Evolutionary conservation across 2,888 invertebrate genomes (phyloP), one percentile per base, ranked within the genome.

Genomic region (Drosophila silvestris): DNA sequence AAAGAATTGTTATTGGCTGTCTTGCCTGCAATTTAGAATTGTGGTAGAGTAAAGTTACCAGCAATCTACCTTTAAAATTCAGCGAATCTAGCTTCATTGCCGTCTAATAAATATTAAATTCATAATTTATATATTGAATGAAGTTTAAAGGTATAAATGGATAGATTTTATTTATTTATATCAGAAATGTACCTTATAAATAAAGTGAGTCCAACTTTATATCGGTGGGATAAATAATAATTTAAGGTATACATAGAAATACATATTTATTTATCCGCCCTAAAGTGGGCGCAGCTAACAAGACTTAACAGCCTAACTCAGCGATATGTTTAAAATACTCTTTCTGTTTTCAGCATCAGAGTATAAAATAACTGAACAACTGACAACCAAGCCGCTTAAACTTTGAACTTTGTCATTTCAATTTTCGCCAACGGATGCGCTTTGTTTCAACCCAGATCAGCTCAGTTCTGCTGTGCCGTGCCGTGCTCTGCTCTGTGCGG

Each of bases 391-490:
- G 91, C 90, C 92, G 93, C 91, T 92, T 92, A 92, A 92, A 89
- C 91, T 92, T 87, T 92, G 92, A 93, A 93, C 92, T 92, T 92
- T 92, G 92, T 91, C 92, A 91, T 92, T 92, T 92, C 91, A 91
- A 92, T 93, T 93, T 92, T 85, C 79, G 80, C 89, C 89, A 87
- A 78, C 91, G 91, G 91, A 91, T 91, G 82, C 90, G 85, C 89
- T 85, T 91, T 92, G 91, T 89, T 91, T 90, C 90, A 85, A 68
- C 56, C 70, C 59, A 66, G 19, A 33, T 35, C 26, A 12, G 30
- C 35, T 26, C 26, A 26, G 39, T 22, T 35, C n/a, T 33, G 52
- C 59, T 53, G 30, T 39, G 70, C 71, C 58, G 5, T 78, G 57
- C 22, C 7, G 9, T 33, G 39, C 30, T 28, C n/a, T 28, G 66